A percentile compares a stretch with the other conserved stretches of the same genome.
Evolutionary conservation across 2,888 invertebrate species (phyloP).

Genomic region (Volucella inanis): DNA sequence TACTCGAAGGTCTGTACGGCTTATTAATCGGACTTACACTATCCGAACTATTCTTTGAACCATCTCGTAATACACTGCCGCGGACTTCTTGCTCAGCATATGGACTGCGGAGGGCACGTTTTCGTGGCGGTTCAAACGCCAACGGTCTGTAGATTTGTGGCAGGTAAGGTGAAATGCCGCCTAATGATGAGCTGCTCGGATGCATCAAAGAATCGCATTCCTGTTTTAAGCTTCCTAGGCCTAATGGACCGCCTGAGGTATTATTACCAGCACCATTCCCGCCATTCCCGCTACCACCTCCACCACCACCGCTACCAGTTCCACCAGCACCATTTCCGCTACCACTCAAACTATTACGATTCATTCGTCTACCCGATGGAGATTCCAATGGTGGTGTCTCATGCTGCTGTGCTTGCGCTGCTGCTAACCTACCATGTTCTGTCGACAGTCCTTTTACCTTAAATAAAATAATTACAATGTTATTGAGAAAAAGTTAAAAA

Average conservation of each 20-base stretch:
- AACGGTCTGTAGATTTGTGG: constrained; percentile 83
- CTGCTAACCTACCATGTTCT: constrained; percentile 86
- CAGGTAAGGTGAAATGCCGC: constrained; percentile 82
- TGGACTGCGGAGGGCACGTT: constrained; percentile 85
- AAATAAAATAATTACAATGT: constrained; percentile 46
- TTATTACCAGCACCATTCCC: constrained; percentile 79
- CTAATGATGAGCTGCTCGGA: constrained; percentile 80
- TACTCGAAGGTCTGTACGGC: constrained; percentile 83
- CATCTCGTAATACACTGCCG: constrained; percentile 88
- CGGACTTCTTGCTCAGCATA: constrained; percentile 84
- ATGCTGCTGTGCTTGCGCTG: constrained; percentile 83
- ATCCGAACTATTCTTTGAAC: constrained; percentile 83
- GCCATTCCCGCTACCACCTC: constrained; percentile 74
- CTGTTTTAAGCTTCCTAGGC: constrained; percentile 81
- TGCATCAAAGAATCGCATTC: constrained; percentile 83
- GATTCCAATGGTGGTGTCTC: constrained; percentile 82
- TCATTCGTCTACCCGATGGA: constrained; percentile 82
- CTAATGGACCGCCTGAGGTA: constrained; percentile 76
- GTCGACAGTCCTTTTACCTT: constrained; percentile 91
- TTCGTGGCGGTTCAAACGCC: constrained; percentile 84
- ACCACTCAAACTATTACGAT: constrained; percentile 82
- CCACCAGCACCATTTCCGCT: constrained; percentile 82
- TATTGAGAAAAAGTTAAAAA: neutral
- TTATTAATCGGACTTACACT: constrained; percentile 84
- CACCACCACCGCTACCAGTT: constrained; percentile 79